Base-by-base conservation (phyloP, 2,888 invertebrate species). In the Cryptocephalus primarius region DNA sequence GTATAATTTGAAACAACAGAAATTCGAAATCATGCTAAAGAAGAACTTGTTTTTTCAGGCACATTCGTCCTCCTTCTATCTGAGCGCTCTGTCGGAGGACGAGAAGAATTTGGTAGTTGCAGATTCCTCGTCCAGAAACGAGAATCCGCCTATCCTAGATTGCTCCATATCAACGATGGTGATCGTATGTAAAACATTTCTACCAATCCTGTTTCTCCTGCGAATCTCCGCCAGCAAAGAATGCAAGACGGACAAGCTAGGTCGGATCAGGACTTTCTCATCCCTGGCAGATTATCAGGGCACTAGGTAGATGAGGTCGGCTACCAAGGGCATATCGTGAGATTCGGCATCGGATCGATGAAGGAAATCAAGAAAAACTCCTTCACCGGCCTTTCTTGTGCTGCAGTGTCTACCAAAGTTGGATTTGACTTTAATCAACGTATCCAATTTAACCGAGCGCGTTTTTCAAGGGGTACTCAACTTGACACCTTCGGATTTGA, bases 321-420 rank as follows among this genome's bases (percentile, higher is more conserved):
- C 6, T 60, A 50, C 43, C 42, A 51, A 33, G 64, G 64, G 14
- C 64, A 63, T 45, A 46, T 52, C 32, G 60, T 65, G 1, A 31
- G 47, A 10, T 62, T 65, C 43, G 45, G 31, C 33, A 46, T 48
- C 8, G 13, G 38, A n/a, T 44, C 39, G 1, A 51, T 58, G 8
- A 46, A 54, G 2, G 53, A 12, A 11, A 45, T 65, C 34, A 39
- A 39, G n/a, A 58, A 52, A 32, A 64, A 66, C 47, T 42, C 50
- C 4, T 66, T 67, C 47, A 40, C 60, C 8, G 55, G 56, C 63
- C 4, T 67, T 68, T 45, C 36, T 48, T 11, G 49, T 53, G 11
- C 47, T 68, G 33, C 50, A 42, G 39, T 68, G 68, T 46, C 44
- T 66, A 9, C 48, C 52, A 6, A 41, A 49, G 9, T 49, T 68